Percentiles rank a stretch among this genome's conserved stretches.
Evolutionary conservation across 1,140 invertebrate species (phyloP).

Genomic region (Brachionus angularis): DNA sequence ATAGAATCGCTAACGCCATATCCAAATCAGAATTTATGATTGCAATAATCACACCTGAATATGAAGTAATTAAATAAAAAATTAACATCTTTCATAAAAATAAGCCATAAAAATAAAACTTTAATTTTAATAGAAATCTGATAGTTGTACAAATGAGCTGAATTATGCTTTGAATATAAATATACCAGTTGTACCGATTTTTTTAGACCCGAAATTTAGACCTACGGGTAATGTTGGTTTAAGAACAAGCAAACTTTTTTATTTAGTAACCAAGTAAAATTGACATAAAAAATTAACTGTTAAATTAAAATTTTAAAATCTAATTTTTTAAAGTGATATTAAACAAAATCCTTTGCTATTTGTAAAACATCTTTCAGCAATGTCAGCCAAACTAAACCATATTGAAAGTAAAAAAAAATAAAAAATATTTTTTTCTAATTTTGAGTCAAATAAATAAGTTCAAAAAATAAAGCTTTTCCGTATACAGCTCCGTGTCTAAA

Average conservation of each 20-base stretch:
- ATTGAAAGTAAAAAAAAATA: background rate
- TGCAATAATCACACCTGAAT: constrained; percentile 27
- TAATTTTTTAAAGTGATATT: constrained; percentile 23
- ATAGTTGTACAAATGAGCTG: constrained; percentile 36
- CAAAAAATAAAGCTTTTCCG: too few species aligned
- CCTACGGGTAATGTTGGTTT: constrained; percentile 37
- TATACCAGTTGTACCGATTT: constrained; percentile 21
- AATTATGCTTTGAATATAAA: constrained; percentile 38
- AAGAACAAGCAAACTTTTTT: constrained; percentile 38
- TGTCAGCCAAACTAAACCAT: constrained; percentile 11
- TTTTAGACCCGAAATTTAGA: constrained; percentile 18
- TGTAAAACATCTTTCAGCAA: constrained; percentile 3
- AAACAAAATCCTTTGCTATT: constrained; percentile 25
- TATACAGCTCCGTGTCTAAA: constrained; percentile 32
- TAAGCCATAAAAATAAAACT: too few species aligned
- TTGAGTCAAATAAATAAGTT: background rate
- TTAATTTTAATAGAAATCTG: background rate
- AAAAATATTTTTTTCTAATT: background rate
- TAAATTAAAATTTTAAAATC: background rate
- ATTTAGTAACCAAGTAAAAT: constrained; percentile 18
- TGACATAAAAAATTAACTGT: background rate
- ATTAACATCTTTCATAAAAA: background rate
- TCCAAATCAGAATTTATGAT: constrained; percentile 31
- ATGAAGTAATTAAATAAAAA: background rate
- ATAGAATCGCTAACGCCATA: constrained; percentile 40